These are phyloP conservation scores for Zaprionus ornatus DNA, from an alignment of 1,140 invertebrate species.

Conservation along the genomic window DNA sequence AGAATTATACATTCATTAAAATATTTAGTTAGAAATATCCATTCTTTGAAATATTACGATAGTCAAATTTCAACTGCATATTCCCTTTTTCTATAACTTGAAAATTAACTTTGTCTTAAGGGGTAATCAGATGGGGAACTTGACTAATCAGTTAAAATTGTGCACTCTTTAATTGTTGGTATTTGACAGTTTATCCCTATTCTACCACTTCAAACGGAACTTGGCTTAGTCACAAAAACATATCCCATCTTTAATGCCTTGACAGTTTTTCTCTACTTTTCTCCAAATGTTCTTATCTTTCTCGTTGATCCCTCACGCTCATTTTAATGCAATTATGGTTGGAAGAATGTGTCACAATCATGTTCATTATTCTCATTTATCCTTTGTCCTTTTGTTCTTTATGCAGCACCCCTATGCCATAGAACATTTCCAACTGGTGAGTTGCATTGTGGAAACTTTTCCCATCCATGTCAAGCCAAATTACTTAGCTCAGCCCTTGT, in stretches of 20 bases:
- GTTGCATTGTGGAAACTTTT: constrained; percentile 54
- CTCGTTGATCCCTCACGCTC: constrained; percentile 7
- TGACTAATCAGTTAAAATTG: no score
- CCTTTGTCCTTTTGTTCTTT: constrained; percentile 13
- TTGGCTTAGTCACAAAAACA: no score
- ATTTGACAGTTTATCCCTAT: no score
- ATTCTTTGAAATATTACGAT: no score
- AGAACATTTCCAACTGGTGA: constrained; percentile 7
- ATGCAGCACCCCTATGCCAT: neutral
- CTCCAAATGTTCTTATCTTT: neutral
- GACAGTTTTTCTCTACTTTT: neutral
- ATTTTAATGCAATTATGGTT: constrained; percentile 16
- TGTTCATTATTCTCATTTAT: constrained; percentile 4
- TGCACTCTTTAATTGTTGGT: no score
- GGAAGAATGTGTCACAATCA: constrained; percentile 7
- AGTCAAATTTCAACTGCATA: neutral
- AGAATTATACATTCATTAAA: neutral
- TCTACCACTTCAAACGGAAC: no score
- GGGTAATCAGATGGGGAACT: no score
- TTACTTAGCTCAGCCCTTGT: constrained; percentile 37
- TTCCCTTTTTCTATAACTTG: neutral
- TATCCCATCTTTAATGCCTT: no score
- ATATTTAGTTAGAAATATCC: no score
- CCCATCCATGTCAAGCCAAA: constrained; percentile 53
- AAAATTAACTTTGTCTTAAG: no score